Conservation (phyloP, 2,113 vertebrate species). For the Laticauda laticaudata region DNA sequence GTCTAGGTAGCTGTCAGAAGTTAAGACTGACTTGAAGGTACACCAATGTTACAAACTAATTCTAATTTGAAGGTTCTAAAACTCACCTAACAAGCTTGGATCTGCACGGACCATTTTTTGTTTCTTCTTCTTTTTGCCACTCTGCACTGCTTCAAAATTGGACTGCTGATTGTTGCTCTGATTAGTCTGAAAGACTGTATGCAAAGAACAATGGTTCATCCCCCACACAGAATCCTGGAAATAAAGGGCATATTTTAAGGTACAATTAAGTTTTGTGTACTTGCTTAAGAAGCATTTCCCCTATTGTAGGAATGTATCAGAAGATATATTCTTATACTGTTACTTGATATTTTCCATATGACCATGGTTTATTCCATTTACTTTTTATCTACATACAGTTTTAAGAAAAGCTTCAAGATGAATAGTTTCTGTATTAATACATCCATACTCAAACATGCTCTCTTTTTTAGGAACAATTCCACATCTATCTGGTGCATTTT, state of each 20-base stretch:
- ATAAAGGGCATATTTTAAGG: slow-evolving; percentile 9
- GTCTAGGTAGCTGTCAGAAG: background rate
- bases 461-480: background rate
- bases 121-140: slow-evolving; percentile 99
- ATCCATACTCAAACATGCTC: background rate
- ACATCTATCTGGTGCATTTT: background rate
- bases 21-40: background rate
- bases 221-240: slow-evolving; percentile 91
- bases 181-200: slow-evolving; percentile 88
- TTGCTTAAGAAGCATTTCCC: background rate
- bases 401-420: background rate
- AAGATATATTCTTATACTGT: background rate
- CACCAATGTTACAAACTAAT: background rate
- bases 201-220: slow-evolving; percentile 82
- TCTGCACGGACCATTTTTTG: slow-evolving; percentile 99
- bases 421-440: background rate
- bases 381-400: background rate
- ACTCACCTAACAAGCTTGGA: slow-evolving; percentile 94
- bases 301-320: background rate
- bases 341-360: background rate
- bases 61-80: background rate
- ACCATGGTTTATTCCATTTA: background rate
- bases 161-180: slow-evolving; percentile 88
- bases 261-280: background rate
- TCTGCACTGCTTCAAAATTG: slow-evolving; percentile 92